These are phyloP conservation scores for Phorcus lineatus DNA, from an alignment of 2,888 invertebrate species.

Conservation along the genomic window DNA sequence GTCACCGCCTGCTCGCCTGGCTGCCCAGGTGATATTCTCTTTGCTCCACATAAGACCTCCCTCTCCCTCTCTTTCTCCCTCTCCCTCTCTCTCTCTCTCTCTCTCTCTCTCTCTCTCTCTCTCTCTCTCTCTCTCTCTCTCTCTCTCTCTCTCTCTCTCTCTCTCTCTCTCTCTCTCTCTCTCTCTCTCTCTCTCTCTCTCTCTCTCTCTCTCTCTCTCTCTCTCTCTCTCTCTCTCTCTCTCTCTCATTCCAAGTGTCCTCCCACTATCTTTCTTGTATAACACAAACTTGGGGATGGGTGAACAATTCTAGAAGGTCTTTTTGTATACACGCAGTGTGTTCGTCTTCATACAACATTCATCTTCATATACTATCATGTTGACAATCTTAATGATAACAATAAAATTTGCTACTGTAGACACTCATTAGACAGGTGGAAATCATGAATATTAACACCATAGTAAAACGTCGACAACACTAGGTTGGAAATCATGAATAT, in stretches of 20 bases:
- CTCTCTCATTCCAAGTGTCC: background rate
- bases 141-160: constrained; percentile 22
- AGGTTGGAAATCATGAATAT: too few relatives aligned
- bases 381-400: too few relatives aligned
- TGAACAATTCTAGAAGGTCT: too few relatives aligned
- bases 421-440: too few relatives aligned
- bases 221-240: constrained; percentile 18
- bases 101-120: constrained; percentile 18
- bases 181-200: constrained; percentile 15
- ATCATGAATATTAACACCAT: too few relatives aligned
- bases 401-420: too few relatives aligned
- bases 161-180: constrained; percentile 18
- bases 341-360: too few relatives aligned
- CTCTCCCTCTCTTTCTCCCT: constrained; percentile 20
- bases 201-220: constrained; percentile 22
- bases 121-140: constrained; percentile 15
- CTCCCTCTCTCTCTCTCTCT: constrained; percentile 19
- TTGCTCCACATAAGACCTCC: background rate
- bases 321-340: too few relatives aligned
- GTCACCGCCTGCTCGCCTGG: background rate
- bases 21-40: background rate
- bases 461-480: too few relatives aligned
- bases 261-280: background rate
- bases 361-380: too few relatives aligned
- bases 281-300: too few relatives aligned